Conservation (phyloP, 2,797 vertebrate species). For the Cuculus canorus region DNA sequence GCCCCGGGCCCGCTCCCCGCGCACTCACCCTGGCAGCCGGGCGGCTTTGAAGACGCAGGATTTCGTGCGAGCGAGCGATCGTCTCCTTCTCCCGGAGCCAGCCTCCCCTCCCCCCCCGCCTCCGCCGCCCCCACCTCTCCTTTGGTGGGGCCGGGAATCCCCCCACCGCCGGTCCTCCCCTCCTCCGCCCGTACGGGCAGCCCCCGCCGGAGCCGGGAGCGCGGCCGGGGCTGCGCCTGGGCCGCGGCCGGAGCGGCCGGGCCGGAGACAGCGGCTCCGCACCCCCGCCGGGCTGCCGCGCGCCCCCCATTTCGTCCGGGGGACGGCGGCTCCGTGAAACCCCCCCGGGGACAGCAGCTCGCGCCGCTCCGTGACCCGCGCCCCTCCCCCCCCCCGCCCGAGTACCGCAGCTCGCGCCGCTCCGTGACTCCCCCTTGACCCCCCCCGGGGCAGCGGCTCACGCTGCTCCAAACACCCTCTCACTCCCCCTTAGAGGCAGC, state of each 20-base stretch:
- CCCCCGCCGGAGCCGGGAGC: background rate
- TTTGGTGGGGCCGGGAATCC: background rate
- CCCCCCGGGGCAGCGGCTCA: too few relatives aligned
- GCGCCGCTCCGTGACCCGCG: too few relatives aligned
- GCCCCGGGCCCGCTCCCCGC: background rate
- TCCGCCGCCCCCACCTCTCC: background rate
- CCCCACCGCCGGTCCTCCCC: background rate
- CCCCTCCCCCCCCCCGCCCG: too few relatives aligned
- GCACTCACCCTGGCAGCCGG: conserved; percentile 15
- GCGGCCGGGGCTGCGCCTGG: background rate
- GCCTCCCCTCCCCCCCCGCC: background rate
- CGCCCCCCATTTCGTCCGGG: too few relatives aligned
- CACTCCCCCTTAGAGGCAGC: too few relatives aligned
- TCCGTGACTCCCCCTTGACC: too few relatives aligned
- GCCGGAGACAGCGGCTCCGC: too few relatives aligned
- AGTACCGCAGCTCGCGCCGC: too few relatives aligned
- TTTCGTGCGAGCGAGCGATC: conserved; percentile 26
- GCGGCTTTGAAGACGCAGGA: conserved; percentile 10
- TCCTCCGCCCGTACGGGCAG: background rate
- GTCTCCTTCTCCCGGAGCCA: conserved; percentile 39
- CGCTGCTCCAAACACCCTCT: too few relatives aligned
- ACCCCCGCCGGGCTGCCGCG: too few relatives aligned
- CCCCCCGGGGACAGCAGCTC: background rate
- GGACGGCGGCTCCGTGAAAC: too few relatives aligned
- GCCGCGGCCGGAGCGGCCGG: background rate